Conservation (phyloP, 2,888 invertebrate genomes). For the Drosophila seclusa region DNA sequence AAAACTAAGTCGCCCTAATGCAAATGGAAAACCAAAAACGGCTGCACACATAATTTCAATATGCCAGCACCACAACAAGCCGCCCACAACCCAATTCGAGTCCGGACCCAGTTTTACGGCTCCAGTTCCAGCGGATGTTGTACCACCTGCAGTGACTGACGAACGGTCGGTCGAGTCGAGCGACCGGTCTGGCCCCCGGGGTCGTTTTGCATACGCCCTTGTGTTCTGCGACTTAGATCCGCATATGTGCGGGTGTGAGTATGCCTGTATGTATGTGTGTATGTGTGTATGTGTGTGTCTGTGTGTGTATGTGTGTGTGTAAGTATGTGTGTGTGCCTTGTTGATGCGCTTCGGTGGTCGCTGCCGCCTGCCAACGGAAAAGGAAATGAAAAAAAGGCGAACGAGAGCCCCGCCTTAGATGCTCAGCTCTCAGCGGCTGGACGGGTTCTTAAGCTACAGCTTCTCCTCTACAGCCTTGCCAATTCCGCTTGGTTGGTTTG, state of each 20-base stretch:
- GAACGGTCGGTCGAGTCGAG: constrained; percentile 23
- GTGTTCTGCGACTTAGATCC: constrained; percentile 24
- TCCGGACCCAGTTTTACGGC: constrained; percentile 20
- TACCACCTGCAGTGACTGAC: constrained; percentile 67
- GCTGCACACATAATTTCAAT: constrained; percentile 60
- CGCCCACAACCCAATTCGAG: constrained; percentile 1
- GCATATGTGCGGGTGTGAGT: constrained; percentile 31
- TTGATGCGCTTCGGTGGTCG: constrained; percentile 78
- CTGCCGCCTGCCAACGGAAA: constrained; percentile 71
- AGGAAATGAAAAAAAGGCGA: constrained; percentile 79
- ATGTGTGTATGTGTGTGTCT: neutral
- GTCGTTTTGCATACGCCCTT: constrained; percentile 70
- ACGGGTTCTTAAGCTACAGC: constrained; percentile 45
- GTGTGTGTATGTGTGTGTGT: constrained; percentile 1
- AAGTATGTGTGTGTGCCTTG: constrained; percentile 31
- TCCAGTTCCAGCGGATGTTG: constrained; percentile 19
- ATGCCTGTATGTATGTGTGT: neutral
- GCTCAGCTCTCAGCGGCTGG: constrained; percentile 25
- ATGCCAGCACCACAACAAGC: constrained; percentile 47
- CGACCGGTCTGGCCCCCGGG: constrained; percentile 55
- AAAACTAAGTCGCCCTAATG: constrained; percentile 56
- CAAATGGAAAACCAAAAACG: constrained; percentile 60
- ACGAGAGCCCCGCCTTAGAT: constrained; percentile 55
- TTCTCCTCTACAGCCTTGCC: constrained; percentile 26
- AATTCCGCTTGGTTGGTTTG: constrained; percentile 79